Percentiles rank a stretch among this genome's conserved stretches.
Evolutionary conservation across 2,797 vertebrate species (phyloP).

Genomic region (Crypturellus tataupa): DNA sequence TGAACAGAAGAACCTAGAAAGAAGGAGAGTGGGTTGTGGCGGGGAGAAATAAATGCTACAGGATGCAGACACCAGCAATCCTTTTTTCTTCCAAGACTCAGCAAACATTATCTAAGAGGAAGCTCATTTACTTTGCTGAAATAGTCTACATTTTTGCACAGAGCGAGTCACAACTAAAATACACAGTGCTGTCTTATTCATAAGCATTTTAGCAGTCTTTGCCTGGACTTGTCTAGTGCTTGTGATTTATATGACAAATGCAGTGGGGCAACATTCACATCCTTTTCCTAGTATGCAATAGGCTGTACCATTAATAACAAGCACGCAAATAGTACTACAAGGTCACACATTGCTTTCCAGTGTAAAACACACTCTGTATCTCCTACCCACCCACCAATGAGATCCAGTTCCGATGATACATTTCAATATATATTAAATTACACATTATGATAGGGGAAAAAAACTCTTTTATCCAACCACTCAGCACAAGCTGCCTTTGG

Average conservation of each 20-base stretch:
- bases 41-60: neutral
- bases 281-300: neutral
- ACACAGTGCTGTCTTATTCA: neutral
- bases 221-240: neutral
- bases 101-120: neutral
- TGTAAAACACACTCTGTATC: neutral
- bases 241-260: constrained; percentile 1
- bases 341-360: neutral
- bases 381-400: neutral
- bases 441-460: neutral
- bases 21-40: neutral
- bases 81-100: neutral
- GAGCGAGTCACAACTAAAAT: neutral
- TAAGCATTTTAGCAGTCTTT: constrained; percentile 30
- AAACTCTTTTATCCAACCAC: neutral
- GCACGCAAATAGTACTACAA: neutral
- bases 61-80: neutral
- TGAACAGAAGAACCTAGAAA: neutral
- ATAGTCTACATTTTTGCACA: neutral
- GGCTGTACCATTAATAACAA: neutral
- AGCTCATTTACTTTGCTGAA: neutral
- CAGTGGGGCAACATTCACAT: neutral
- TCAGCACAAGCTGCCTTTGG: neutral
- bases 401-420: neutral
- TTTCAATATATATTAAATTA: neutral